phyloP scores from a whole-genome alignment of 1,140 invertebrate genomes.

The Apis laboriosa region DNA sequence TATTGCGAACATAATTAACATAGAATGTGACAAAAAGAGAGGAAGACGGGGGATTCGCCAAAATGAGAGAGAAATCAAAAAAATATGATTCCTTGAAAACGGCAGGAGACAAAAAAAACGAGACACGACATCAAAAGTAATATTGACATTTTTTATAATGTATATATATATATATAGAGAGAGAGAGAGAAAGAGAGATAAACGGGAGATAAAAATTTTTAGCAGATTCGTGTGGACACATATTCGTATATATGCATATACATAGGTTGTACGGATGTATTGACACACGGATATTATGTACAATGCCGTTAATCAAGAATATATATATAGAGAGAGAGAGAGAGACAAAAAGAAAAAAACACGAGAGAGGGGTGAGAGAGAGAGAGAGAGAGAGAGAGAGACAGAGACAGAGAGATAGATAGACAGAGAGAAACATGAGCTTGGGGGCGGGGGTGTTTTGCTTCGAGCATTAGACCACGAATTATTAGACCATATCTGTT shows the following conservation, averaged over 20 bases:
- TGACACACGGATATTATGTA: constrained; percentile 52
- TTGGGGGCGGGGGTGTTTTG: not conserved
- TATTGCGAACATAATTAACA: constrained; percentile 44
- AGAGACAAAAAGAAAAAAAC: constrained; percentile 54
- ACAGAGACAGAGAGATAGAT: constrained; percentile 23
- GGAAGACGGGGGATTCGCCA: not conserved
- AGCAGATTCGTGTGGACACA: not conserved
- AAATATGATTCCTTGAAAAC: constrained; percentile 2
- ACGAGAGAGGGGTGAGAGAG: not conserved
- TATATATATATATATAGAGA: no score
- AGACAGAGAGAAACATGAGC: constrained; percentile 41
- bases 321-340: not conserved
- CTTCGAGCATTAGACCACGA: constrained; percentile 52
- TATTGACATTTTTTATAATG: not conserved
- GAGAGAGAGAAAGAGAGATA: constrained; percentile 17
- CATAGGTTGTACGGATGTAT: not conserved
- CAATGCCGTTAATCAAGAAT: constrained; percentile 53
- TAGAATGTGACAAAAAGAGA: not conserved
- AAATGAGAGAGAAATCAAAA: not conserved
- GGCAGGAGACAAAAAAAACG: constrained; percentile 35
- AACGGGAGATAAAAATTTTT: not conserved
- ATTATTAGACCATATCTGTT: constrained; percentile 40
- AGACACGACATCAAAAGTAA: constrained; percentile 37
- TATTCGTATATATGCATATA: not conserved
- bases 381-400: constrained; percentile 33